These are phyloP conservation scores for Entomobrya proxima DNA, from an alignment of 2,888 invertebrate species.

Conservation along the genomic window DNA sequence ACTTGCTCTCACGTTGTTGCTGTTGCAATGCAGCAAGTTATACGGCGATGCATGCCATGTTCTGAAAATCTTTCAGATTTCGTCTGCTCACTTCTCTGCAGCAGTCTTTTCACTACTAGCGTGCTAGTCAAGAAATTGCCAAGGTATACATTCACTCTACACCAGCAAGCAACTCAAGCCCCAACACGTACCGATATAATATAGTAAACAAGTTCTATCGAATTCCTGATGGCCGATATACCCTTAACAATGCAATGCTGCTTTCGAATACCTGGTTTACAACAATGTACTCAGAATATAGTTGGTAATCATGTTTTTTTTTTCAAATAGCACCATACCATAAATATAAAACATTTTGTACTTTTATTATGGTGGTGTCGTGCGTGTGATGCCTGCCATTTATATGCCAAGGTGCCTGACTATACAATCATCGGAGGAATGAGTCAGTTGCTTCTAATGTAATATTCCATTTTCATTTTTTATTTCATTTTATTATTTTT, in stretches of 20 bases:
- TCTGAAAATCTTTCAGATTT: too few species aligned
- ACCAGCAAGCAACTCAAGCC: neutral
- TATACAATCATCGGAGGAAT: neutral
- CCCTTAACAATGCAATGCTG: neutral
- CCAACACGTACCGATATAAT: neutral
- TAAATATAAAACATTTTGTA: too few species aligned
- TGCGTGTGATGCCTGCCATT: neutral
- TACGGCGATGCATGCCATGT: neutral
- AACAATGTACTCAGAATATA: neutral
- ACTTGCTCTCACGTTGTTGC: conserved; percentile 15
- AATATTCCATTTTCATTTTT: conserved; percentile 27
- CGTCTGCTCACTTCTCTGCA: conserved; percentile 47
- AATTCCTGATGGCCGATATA: too few species aligned
- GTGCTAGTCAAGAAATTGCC: conserved; percentile 47
- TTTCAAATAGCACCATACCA: neutral
- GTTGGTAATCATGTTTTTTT: neutral
- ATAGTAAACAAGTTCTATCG: too few species aligned
- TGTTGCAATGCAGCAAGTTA: conserved; percentile 23
- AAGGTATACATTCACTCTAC: conserved; percentile 48
- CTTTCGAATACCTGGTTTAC: neutral
- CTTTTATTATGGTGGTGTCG: neutral
- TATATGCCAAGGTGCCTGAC: too few species aligned
- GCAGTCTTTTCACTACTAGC: conserved; percentile 56
- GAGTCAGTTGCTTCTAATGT: conserved; percentile 4
- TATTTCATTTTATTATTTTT: neutral